A percentile compares a stretch with the other conserved stretches of the same genome.
Conservation (phyloP, 2,888 invertebrate genomes). For the Drosophila pseudotalamancana region DNA sequence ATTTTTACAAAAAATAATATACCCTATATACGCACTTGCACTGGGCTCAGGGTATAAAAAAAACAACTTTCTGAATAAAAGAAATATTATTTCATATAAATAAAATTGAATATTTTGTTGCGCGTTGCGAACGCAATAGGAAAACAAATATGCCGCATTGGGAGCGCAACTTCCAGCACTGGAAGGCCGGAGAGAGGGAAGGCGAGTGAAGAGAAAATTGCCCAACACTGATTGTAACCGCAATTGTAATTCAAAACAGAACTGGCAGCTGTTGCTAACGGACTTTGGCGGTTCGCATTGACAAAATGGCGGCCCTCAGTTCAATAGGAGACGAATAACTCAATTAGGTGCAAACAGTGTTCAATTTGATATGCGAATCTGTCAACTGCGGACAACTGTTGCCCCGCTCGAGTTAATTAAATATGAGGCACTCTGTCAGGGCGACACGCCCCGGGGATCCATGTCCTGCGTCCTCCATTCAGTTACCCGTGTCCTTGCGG, state of each 20-base stretch:
- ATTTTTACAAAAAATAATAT: no score
- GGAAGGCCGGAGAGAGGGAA: conserved; percentile 23
- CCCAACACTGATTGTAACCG: conserved; percentile 25
- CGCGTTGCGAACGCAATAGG: not conserved
- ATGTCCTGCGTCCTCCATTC: not conserved
- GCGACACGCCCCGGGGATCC: not conserved
- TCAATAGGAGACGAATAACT: conserved; percentile 1
- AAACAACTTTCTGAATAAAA: not conserved
- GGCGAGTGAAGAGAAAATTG: conserved; percentile 31
- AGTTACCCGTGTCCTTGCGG: not conserved
- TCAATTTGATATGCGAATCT: conserved; percentile 23
- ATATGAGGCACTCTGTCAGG: conserved; percentile 10
- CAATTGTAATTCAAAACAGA: conserved; percentile 39
- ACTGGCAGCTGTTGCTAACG: conserved; percentile 23
- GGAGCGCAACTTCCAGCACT: conserved; percentile 17
- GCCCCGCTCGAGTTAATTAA: conserved; percentile 20
- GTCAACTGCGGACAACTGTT: conserved; percentile 6
- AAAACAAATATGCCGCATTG: not conserved
- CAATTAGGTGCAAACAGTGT: conserved; percentile 23
- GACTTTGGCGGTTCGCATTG: conserved; percentile 2
- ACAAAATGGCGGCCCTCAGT: not conserved
- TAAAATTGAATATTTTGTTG: not conserved
- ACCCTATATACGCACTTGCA: no score
- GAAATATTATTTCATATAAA: not conserved
- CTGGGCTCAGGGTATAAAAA: no score